Base-by-base conservation (phyloP, 2,888 invertebrate species). In the Boloria euphrosyne region DNA sequence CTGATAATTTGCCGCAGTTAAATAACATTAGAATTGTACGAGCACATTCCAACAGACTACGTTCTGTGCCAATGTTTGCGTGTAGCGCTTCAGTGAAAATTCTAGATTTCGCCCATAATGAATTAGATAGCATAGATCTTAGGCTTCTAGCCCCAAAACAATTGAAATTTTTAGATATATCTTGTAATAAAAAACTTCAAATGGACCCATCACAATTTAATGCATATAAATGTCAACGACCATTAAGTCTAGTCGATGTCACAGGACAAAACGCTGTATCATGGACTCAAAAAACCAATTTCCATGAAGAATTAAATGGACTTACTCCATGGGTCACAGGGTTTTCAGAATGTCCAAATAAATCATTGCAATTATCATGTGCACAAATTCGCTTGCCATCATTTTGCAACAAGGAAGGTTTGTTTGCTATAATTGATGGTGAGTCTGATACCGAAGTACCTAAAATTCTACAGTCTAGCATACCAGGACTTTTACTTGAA, bases 361-460 rank as follows among this genome's bases (percentile, higher is more conserved):
- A 93, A 72, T 93, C 93, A 62, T 93, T 96, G 72, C 95, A 95
- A 76, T 84, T 97, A n/a, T 95, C 95, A 78, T 94, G 97, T 65
- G 94, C 95, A 0, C 97, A 97, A 87, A 93, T 97, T 58, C 93
- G 97, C 62, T 90, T 96, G 68, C 95, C 96, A 14, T 94, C 95
- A 1, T 96, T 96, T 84, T 96, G 96, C 81, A 96, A 96, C 75
- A 94, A 94, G 53, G 97, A 97, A 87, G 96, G 96, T 0, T 90
- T 97, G 0, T 96, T 97, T 78, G 97, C 97, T 22, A 94, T 97
- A 75, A 97, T 97, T 76, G 97, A 97, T 78, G 96, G 96, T 2
- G 95, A 95, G 80, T 94, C 93, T n/a, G 95, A 95, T 77, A 94
- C 93, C 57, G 94, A 95, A 78, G 93, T 95, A 31, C 95, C 96